phyloP scores from a whole-genome alignment of 2,888 invertebrate species.

The Drosophila histrio region DNA sequence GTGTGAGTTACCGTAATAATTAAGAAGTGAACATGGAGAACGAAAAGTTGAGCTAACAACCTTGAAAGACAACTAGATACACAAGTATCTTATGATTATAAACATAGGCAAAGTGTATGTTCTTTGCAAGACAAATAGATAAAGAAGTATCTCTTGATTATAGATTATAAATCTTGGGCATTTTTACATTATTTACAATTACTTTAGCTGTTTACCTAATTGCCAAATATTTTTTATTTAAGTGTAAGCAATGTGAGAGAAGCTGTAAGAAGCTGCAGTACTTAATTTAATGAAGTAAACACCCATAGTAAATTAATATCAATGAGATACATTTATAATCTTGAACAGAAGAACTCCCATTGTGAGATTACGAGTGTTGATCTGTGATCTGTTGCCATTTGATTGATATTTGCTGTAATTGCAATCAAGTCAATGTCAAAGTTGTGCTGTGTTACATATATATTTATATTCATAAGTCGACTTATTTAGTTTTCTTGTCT shows the following conservation, averaged over 20 bases:
- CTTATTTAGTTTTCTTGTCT: conserved; percentile 46
- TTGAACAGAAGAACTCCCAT: background rate
- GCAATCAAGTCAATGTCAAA: conserved; percentile 68
- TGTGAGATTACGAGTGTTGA: conserved; percentile 18
- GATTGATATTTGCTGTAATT: conserved; percentile 63
- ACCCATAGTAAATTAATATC: background rate
- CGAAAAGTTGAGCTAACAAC: background rate
- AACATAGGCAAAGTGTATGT: background rate
- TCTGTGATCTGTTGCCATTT: conserved; percentile 19
- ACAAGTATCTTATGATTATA: background rate
- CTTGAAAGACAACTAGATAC: background rate
- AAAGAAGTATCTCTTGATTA: background rate
- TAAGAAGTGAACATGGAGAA: background rate
- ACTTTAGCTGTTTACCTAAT: conserved; percentile 23
- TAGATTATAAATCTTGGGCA: background rate
- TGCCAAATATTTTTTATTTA: conserved; percentile 24
- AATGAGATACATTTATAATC: background rate
- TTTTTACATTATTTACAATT: conserved; percentile 19
- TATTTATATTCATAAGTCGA: conserved; percentile 35
- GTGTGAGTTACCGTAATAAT: background rate
- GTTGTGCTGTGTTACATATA: conserved; percentile 40
- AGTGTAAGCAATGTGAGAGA: conserved; percentile 22
- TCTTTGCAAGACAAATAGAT: background rate
- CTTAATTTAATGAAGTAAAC: conserved; percentile 45
- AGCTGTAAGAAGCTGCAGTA: conserved; percentile 22